Conservation (phyloP, 2,113 vertebrate species). For the Sceloporus undulatus region DNA sequence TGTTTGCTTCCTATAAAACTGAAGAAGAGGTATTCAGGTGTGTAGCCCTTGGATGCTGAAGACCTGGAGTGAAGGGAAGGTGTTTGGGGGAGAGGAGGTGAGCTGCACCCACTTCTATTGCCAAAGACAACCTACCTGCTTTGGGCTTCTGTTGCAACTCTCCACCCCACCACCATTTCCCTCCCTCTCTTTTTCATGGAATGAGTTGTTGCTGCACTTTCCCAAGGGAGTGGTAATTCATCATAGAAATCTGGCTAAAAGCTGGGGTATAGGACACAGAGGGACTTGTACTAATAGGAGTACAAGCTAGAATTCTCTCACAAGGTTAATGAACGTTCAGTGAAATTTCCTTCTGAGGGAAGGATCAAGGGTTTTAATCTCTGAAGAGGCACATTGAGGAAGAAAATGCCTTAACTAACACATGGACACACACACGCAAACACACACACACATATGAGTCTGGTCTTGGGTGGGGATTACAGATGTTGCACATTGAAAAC, state of each 20-base stretch:
- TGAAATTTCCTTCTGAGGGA: background rate
- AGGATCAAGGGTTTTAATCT: conserved; percentile 10
- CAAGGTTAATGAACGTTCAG: conserved; percentile 14
- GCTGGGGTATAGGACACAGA: background rate
- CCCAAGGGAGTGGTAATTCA: background rate
- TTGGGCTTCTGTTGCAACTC: background rate
- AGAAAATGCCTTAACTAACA: background rate
- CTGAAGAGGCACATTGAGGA: background rate
- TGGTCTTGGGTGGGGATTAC: background rate
- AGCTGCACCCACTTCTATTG: too few relatives aligned
- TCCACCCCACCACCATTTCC: background rate
- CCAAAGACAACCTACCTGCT: background rate
- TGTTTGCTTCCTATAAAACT: background rate
- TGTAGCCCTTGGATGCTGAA: background rate
- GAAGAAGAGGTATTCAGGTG: background rate
- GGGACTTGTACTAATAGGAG: background rate
- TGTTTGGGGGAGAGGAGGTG: background rate
- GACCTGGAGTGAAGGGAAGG: background rate
- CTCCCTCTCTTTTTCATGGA: background rate
- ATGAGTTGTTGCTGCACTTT: conserved; percentile 9
- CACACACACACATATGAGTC: background rate
- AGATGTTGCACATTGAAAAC: background rate
- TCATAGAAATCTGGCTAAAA: conserved; percentile 13
- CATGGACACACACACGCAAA: too few relatives aligned
- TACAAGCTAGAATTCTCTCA: background rate